Evolutionary conservation across 2,888 invertebrate species (phyloP), one percentile per base, ranked within the genome.

Genomic region (Drosophila monieri): DNA sequence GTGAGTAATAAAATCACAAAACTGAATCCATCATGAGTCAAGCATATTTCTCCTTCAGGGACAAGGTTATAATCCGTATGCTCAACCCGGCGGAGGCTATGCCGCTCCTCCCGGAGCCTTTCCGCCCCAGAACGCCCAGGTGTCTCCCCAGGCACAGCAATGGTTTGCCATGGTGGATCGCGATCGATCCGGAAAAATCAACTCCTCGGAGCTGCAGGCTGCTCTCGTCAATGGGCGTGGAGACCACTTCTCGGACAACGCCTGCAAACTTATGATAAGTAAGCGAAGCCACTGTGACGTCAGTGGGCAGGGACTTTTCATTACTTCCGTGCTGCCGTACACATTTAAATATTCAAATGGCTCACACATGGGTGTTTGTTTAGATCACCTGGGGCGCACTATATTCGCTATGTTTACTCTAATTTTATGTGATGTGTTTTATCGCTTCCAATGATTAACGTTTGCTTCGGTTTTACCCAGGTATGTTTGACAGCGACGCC

Each of bases 201-300:
- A 95, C 55, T 94, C 95, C 8, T 72, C 89, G 9, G 97, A 98
- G 92, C 92, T 98, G 15, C 95, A 95, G 90, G 92, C 94, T 6
- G 97, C 97, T 0, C 92, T 98, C 41, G 94, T 96, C 18, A 97
- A 97, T 92, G 97, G 95, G 18, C 96, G 97, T 91, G 97, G 97
- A 12, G 94, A 96, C 78, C 80, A 90, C 39, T 91, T 90, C 54
- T 96, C 97, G 3, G 95, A 96, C 79, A 94, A 94, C 65, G 95
- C 97, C 8, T 97, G 97, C 90, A 94, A 94, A 78, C 92, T 97
- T 27, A 97, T 98, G 97, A 97, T 98, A 78, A 90, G 91, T 91
- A 89, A 85, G 89, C n/a, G 12, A 10, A 9, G 21, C n/a, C 10
- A 43, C 12, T 52, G 37, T 18, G 68, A 49, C 39, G 52, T 46